phyloP scores from a whole-genome alignment of 2,888 invertebrate species.

The Sesia bembeciformis region DNA sequence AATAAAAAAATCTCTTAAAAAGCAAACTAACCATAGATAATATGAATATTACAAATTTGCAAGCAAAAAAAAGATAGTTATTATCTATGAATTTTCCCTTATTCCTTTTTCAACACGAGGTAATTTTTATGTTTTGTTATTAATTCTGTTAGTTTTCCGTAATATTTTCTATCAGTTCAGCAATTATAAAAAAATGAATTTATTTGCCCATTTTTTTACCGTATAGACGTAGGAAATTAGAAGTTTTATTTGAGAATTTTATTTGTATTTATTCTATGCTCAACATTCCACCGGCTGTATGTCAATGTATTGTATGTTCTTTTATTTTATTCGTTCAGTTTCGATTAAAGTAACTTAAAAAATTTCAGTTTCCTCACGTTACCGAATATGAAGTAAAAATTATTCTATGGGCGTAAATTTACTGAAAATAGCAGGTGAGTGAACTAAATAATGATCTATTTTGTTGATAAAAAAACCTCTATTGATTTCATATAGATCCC shows the following conservation, averaged over 20 bases:
- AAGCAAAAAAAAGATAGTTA: neutral
- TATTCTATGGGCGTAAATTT: conserved; percentile 34
- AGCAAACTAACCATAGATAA: too few relatives aligned
- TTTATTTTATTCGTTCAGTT: neutral
- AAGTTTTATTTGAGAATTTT: neutral
- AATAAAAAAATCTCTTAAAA: too few relatives aligned
- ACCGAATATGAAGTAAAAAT: conserved; percentile 22
- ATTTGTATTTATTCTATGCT: neutral
- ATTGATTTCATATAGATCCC: neutral
- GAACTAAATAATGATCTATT: conserved; percentile 1
- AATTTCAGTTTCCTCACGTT: conserved; percentile 19
- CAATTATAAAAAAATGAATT: too few relatives aligned
- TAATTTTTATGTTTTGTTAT: conserved; percentile 18
- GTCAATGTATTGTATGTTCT: neutral
- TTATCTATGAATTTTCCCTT: conserved; percentile 10
- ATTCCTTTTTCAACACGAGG: conserved; percentile 27
- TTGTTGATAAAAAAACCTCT: neutral
- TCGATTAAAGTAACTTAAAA: neutral
- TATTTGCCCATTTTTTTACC: too few relatives aligned
- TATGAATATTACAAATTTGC: too few relatives aligned
- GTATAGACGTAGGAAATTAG: too few relatives aligned
- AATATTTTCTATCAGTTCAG: conserved; percentile 3
- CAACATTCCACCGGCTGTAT: neutral
- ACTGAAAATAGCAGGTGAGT: conserved; percentile 36
- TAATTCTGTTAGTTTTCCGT: conserved; percentile 8